Evolutionary conservation across 2,888 invertebrate genomes (phyloP), one percentile per base, ranked within the genome.

Genomic region (Limnephilus lunatus): DNA sequence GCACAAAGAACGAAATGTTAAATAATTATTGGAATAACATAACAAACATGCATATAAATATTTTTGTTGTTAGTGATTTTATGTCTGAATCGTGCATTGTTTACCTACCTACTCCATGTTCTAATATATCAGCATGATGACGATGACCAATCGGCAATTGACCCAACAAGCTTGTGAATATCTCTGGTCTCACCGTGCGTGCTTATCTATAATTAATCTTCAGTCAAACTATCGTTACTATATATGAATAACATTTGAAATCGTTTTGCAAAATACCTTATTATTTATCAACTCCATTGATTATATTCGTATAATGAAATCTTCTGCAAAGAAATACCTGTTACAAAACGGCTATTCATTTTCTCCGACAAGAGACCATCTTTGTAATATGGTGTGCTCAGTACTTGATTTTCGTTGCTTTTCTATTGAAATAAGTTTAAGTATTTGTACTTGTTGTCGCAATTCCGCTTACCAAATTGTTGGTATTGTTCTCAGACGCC

Each of bases 331-430:
- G 83, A 83, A 83, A 83, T 19, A 35, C 35, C 35, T 83, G 83
- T 83, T 35, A 32, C 83, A 19, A 83, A 83, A 83, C 83, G 1
- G 25, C 83, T 32, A 35, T 83, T 83, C 14, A 83, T 32, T 32
- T 83, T 83, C 83, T 32, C 83, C 35, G 15, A 35, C 35, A 86
- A 86, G n/a, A 35, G n/a, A 30, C 86, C 48, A 86, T 86, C 86
- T 86, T 86, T 39, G 44, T 44, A 44, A 68, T 68, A n/a, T 39
- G 83, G n/a, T 86, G 12, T 86, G 86, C 48, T 44, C 85, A 39
- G 35, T 86, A 44, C 39, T 44, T n/a, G 44, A 7, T 86, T 85
- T 86, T 44, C 86, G 86, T 44, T 86, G 86, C 48, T n/a, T 44
- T 39, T 44, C 86, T 44, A n/a, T 86, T 86, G 86, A 86, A 86